Percentiles rank a stretch among this genome's conserved stretches.
Evolutionary conservation across 2,113 vertebrate species (phyloP).

Genomic region (Paracanthobrama guichenoti): DNA sequence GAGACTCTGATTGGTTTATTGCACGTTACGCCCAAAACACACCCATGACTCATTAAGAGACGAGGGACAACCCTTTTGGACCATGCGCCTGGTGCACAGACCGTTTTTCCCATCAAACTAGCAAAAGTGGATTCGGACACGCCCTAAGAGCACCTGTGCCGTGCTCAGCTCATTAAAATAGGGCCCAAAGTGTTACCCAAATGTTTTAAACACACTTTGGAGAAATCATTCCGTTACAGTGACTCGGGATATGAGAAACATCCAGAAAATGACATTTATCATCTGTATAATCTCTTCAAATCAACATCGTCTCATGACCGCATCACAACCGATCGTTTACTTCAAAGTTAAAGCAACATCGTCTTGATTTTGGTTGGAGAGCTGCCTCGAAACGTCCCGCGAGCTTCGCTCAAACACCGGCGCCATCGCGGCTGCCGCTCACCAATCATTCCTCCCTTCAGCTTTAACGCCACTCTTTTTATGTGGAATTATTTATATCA

Average conservation of each 20-base stretch:
- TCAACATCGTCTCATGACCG: neutral
- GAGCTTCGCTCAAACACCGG: slow-evolving; percentile 12
- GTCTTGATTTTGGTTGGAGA: slow-evolving; percentile 35
- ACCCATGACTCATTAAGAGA: too few species aligned
- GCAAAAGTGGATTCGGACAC: too few species aligned
- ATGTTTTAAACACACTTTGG: neutral
- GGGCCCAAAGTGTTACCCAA: too few species aligned
- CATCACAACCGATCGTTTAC: slow-evolving; percentile 35
- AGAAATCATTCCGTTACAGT: neutral
- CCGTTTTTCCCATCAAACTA: too few species aligned
- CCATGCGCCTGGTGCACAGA: too few species aligned
- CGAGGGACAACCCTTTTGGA: too few species aligned
- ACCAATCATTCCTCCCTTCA: neutral
- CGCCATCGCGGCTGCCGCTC: slow-evolving; percentile 19
- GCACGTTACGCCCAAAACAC: too few species aligned
- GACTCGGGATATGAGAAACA: neutral
- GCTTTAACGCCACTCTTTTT: slow-evolving; percentile 11
- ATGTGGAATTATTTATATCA: slow-evolving; percentile 44
- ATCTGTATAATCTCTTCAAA: too few species aligned
- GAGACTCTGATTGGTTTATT: too few species aligned
- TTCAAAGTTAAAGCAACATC: slow-evolving; percentile 36
- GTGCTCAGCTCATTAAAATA: too few species aligned
- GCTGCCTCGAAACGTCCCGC: slow-evolving; percentile 6
- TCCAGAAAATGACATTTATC: neutral
- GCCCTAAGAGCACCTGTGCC: too few species aligned